Percentiles rank a stretch among this genome's conserved stretches.
These are phyloP conservation scores for Parnassius smintheus DNA, from an alignment of 2,888 invertebrate genomes.

Conservation along the genomic window DNA sequence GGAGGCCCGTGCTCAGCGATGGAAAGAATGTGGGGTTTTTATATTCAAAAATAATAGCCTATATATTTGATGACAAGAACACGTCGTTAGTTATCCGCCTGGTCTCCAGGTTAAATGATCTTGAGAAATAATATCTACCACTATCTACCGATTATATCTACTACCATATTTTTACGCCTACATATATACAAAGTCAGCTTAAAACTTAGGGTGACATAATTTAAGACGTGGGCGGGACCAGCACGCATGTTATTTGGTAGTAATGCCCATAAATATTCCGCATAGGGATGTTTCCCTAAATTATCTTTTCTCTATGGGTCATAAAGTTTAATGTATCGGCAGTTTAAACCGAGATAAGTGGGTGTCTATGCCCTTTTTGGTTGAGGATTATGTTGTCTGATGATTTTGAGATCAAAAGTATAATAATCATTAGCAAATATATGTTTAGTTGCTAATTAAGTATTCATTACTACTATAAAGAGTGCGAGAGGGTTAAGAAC, in stretches of 20 bases:
- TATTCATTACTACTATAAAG: too few relatives aligned
- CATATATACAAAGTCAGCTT: slow-evolving; percentile 32
- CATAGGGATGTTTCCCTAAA: slow-evolving; percentile 45
- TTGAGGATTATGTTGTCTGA: slow-evolving; percentile 8
- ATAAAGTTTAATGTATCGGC: slow-evolving; percentile 61
- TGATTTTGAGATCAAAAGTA: slow-evolving; percentile 11
- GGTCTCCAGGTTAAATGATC: too few relatives aligned
- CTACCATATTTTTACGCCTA: slow-evolving; percentile 6
- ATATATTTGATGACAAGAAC: too few relatives aligned
- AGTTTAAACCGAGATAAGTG: slow-evolving; percentile 52
- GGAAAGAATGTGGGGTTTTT: too few relatives aligned
- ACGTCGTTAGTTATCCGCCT: too few relatives aligned
- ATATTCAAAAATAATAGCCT: too few relatives aligned
- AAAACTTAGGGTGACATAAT: slow-evolving; percentile 43
- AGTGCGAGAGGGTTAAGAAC: too few relatives aligned
- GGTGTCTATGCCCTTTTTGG: slow-evolving; percentile 29
- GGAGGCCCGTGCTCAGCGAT: too few relatives aligned
- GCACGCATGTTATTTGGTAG: slow-evolving; percentile 36
- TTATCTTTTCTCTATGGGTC: slow-evolving; percentile 57
- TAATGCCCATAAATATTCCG: slow-evolving; percentile 42
- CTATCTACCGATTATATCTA: too few relatives aligned
- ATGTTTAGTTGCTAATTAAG: neutral
- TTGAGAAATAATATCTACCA: too few relatives aligned
- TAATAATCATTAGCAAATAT: neutral
- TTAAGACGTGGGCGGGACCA: slow-evolving; percentile 43